Evolutionary conservation across 2,888 invertebrate genomes (phyloP).

Genomic region (Bruchidius siliquastri): DNA sequence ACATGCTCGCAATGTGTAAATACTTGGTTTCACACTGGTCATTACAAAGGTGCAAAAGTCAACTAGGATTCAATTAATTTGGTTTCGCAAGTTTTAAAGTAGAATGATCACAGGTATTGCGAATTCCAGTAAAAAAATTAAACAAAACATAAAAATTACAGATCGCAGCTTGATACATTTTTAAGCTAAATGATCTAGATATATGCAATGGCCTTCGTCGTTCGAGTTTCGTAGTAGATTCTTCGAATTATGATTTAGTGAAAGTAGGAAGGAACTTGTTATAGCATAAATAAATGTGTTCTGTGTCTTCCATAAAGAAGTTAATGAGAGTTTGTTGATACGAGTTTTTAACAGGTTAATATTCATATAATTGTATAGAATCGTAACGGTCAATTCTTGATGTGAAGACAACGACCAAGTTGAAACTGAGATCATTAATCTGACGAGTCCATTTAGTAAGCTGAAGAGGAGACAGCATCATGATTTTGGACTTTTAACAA

Average conservation of each 20-base stretch:
- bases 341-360: no score
- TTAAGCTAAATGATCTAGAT: background rate
- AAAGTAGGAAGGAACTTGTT: background rate
- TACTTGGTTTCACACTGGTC: background rate
- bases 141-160: background rate
- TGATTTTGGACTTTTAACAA: no score
- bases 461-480: no score
- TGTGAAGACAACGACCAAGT: no score
- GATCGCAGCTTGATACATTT: no score
- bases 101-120: background rate
- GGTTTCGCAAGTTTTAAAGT: background rate
- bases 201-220: background rate
- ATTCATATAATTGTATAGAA: no score
- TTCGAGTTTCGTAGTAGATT: background rate
- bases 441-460: no score
- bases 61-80: background rate
- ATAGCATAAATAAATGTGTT: background rate
- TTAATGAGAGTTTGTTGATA: no score
- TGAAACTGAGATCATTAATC: no score
- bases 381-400: no score
- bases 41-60: background rate
- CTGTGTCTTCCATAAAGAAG: no score
- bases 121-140: background rate
- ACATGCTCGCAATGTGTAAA: background rate
- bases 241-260: background rate